Evolutionary conservation across 92 coral and sea anemone species (phyloP).

Genomic region (Hydrozoanthus gracilis): DNA sequence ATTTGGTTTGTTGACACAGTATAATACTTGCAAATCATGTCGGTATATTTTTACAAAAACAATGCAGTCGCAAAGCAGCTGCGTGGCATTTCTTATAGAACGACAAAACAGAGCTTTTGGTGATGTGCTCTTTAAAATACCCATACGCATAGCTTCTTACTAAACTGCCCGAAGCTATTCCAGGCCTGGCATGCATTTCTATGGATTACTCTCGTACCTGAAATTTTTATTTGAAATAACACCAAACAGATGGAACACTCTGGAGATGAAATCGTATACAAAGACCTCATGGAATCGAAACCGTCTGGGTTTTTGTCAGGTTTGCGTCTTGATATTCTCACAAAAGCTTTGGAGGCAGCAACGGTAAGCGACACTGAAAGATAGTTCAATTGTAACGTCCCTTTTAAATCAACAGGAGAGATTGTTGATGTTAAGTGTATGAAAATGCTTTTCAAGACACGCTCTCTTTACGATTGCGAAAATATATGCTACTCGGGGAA

Average conservation of each 20-base stretch:
- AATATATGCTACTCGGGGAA: too few species aligned
- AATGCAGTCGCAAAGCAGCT: too few species aligned
- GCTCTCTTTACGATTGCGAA: too few species aligned
- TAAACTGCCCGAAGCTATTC: constrained; percentile 7
- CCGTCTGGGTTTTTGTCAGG: neutral
- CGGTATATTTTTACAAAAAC: too few species aligned
- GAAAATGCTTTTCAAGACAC: too few species aligned
- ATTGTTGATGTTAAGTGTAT: neutral
- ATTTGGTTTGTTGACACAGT: too few species aligned
- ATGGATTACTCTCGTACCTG: constrained; percentile 8
- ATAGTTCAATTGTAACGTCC: neutral
- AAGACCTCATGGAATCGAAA: constrained; percentile 17
- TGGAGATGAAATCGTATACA: neutral
- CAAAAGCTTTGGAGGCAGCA: constrained; percentile 8
- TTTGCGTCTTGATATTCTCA: neutral
- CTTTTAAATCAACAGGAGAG: neutral
- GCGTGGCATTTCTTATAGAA: too few species aligned
- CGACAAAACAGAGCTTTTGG: too few species aligned
- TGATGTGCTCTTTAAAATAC: too few species aligned
- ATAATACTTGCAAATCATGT: too few species aligned
- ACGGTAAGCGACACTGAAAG: neutral
- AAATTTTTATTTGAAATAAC: constrained; percentile 17
- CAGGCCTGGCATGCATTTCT: neutral
- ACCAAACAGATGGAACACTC: neutral
- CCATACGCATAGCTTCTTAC: too few species aligned